A percentile compares a stretch with the other conserved stretches of the same genome.
Conservation (phyloP, 2,113 vertebrate species). For the Heterocephalus glaber region DNA sequence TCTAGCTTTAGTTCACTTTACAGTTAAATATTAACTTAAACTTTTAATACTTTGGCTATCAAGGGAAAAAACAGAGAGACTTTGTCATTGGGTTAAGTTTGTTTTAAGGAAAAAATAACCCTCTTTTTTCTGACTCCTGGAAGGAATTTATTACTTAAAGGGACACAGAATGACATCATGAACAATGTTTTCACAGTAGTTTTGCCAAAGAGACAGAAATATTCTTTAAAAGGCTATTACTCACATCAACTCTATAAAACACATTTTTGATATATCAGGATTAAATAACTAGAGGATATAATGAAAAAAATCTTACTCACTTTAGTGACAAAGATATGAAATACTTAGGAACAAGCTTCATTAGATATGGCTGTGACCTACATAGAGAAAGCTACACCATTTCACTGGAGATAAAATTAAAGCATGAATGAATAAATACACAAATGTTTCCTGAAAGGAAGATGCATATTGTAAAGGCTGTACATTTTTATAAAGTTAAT, state of each 20-base stretch:
- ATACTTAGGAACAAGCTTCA: background rate
- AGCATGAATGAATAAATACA: background rate
- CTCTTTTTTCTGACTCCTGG: background rate
- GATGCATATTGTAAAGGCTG: background rate
- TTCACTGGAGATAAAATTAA: background rate
- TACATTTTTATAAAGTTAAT: conserved; percentile 22
- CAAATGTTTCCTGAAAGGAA: conserved; percentile 18
- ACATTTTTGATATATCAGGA: conserved; percentile 53
- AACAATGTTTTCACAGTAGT: conserved; percentile 30
- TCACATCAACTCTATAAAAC: conserved; percentile 3
- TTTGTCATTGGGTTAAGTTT: conserved; percentile 57
- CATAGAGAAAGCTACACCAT: background rate
- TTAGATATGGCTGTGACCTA: conserved; percentile 26
- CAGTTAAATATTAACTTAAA: conserved; percentile 48
- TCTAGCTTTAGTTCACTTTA: conserved; percentile 59
- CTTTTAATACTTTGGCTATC: conserved; percentile 38
- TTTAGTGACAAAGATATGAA: conserved; percentile 29
- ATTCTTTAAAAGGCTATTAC: conserved; percentile 45
- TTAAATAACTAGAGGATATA: background rate
- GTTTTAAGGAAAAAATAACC: background rate
- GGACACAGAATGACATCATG: background rate
- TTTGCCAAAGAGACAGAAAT: conserved; percentile 48
- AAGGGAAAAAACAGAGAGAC: background rate
- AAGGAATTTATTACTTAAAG: conserved; percentile 61
- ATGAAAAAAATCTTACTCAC: conserved; percentile 30